phyloP scores from a whole-genome alignment of 2,797 vertebrate species.

The Lophius americanus region DNA sequence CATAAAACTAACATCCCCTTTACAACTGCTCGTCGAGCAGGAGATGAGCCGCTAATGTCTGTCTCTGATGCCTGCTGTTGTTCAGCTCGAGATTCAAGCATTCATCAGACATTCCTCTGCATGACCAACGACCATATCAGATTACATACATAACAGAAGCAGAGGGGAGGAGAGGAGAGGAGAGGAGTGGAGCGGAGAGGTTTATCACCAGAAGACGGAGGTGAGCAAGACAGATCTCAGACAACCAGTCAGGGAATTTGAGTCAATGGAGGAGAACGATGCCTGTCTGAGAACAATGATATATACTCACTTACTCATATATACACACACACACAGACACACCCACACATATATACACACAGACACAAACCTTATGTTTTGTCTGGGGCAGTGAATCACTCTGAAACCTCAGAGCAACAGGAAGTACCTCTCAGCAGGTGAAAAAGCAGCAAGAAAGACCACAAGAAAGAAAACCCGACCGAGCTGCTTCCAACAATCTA shows the following conservation, averaged over 20 bases:
- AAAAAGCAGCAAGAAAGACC: constrained; percentile 32
- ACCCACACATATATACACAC: constrained; percentile 18
- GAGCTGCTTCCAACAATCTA: constrained; percentile 22
- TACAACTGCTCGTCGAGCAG: too few species aligned
- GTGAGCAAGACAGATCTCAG: constrained; percentile 66
- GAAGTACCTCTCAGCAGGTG: constrained; percentile 53
- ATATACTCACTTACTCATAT: constrained; percentile 11
- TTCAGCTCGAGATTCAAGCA: not conserved
- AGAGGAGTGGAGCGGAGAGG: not conserved
- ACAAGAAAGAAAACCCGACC: constrained; percentile 23
- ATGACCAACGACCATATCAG: not conserved
- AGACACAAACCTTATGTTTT: constrained; percentile 23
- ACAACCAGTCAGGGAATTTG: constrained; percentile 53
- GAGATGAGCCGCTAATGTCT: not conserved
- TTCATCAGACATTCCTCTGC: not conserved
- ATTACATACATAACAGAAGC: not conserved
- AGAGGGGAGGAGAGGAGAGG: not conserved
- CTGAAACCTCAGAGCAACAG: constrained; percentile 46
- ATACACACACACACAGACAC: constrained; percentile 19
- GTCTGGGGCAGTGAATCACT: constrained; percentile 55
- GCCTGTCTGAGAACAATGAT: constrained; percentile 51
- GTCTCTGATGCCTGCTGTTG: not conserved
- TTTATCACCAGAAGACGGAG: constrained; percentile 29
- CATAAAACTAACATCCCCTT: constrained; percentile 8
- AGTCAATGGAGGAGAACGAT: constrained; percentile 61